These are phyloP conservation scores for Mactra quadrangularis DNA, from an alignment of 1,140 invertebrate genomes.

Conservation along the genomic window DNA sequence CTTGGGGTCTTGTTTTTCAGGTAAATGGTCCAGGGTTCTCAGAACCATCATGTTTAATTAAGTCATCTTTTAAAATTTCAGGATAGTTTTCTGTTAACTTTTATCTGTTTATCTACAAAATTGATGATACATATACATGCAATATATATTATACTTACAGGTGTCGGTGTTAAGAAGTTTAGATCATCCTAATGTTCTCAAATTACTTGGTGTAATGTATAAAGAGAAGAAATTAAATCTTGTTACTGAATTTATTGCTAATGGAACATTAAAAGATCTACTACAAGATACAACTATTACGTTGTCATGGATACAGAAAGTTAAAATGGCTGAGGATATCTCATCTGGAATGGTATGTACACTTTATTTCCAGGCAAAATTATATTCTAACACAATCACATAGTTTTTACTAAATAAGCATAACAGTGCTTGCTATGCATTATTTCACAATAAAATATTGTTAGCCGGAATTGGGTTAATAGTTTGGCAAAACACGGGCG, in stretches of 20 bases:
- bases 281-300: constrained; percentile 75
- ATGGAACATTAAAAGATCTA: constrained; percentile 81
- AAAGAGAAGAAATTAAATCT: constrained; percentile 96
- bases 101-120: too few species aligned
- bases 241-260: constrained; percentile 86
- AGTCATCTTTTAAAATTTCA: too few species aligned
- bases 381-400: not conserved
- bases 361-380: not conserved
- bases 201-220: constrained; percentile 96
- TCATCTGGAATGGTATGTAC: constrained; percentile 81
- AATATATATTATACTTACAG: constrained; percentile 84
- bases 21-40: too few species aligned
- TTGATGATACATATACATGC: too few species aligned
- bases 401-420: too few species aligned
- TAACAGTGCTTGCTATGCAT: too few species aligned
- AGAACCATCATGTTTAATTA: too few species aligned
- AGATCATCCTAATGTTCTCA: constrained; percentile 94
- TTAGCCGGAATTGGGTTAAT: too few species aligned
- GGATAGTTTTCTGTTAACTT: too few species aligned
- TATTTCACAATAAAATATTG: too few species aligned
- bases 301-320: constrained; percentile 78
- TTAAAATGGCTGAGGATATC: constrained; percentile 81
- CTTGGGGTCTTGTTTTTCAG: too few species aligned
- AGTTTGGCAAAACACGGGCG: too few species aligned
- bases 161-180: constrained; percentile 94